Percentiles rank a stretch among this genome's conserved stretches.
Evolutionary conservation across 2,888 invertebrate genomes (phyloP).

Genomic region (Drosophila seclusa): DNA sequence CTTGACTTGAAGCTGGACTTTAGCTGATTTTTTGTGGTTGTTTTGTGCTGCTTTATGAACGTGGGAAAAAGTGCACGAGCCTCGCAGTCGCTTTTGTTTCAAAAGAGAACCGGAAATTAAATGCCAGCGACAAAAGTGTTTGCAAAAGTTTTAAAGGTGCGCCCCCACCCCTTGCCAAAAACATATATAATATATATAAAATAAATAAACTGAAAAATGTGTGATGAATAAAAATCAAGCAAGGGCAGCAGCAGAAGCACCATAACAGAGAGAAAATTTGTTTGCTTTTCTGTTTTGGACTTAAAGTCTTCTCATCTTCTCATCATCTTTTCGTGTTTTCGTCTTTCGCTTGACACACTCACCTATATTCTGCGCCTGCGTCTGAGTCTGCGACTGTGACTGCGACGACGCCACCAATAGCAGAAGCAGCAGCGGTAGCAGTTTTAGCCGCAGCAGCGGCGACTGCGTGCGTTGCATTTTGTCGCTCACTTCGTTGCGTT

Average conservation of each 20-base stretch:
- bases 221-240: conserved; percentile 41
- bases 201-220: conserved; percentile 28
- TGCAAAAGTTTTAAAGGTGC: conserved; percentile 63
- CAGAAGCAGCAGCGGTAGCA: conserved; percentile 45
- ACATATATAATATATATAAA: not conserved
- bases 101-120: conserved; percentile 67
- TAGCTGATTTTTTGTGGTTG: conserved; percentile 29
- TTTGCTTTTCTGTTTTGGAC: conserved; percentile 43
- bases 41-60: conserved; percentile 60
- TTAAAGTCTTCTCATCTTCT: conserved; percentile 15
- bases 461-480: conserved; percentile 74
- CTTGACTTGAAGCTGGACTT: conserved; percentile 57
- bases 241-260: conserved; percentile 4
- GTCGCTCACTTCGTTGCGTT: conserved; percentile 49
- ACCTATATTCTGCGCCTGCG: conserved; percentile 84
- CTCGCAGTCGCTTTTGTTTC: conserved; percentile 51
- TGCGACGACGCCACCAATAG: conserved; percentile 59
- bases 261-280: conserved; percentile 68
- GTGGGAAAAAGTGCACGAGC: conserved; percentile 72
- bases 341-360: conserved; percentile 79
- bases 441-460: conserved; percentile 42
- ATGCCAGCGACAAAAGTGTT: conserved; percentile 51
- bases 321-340: conserved; percentile 17
- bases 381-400: conserved; percentile 33
- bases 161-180: conserved; percentile 16